A percentile compares a stretch with the other conserved stretches of the same genome.
Conservation (phyloP, 2,888 invertebrate species). For the Melangyna quadrimaculata region DNA sequence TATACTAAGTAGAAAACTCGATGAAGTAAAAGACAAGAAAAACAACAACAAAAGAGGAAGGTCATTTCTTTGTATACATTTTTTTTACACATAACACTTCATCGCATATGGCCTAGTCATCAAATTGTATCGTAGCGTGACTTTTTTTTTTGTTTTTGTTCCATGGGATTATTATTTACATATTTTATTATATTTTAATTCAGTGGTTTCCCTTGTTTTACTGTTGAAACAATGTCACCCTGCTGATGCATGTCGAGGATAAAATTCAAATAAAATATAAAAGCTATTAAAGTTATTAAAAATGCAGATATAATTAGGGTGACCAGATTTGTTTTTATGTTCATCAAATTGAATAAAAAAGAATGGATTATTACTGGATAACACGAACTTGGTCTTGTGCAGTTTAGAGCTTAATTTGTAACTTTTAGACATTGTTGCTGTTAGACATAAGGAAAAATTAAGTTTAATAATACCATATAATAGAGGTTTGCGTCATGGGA, state of each 20-base stretch:
- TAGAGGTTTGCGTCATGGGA: too few species aligned
- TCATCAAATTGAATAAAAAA: neutral
- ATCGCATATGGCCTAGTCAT: neutral
- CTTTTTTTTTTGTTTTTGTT: neutral
- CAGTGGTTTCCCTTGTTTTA: neutral
- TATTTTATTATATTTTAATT: neutral
- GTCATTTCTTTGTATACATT: slow-evolving; percentile 22
- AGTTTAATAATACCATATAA: too few species aligned
- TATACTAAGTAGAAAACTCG: neutral
- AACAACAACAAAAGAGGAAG: slow-evolving; percentile 39
- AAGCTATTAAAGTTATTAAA: neutral
- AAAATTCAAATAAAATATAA: neutral
- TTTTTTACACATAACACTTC: neutral
- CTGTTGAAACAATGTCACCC: slow-evolving; percentile 16
- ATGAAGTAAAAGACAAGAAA: slow-evolving; percentile 1
- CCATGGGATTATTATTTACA: neutral
- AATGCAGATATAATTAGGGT: neutral
- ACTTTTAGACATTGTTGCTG: too few species aligned
- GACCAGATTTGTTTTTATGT: neutral
- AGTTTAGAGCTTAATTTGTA: too few species aligned
- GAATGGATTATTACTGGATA: too few species aligned
- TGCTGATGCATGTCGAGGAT: slow-evolving; percentile 3
- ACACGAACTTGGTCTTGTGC: too few species aligned
- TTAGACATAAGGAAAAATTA: too few species aligned
- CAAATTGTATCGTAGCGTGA: neutral